Evolutionary conservation across 2,797 vertebrate species (phyloP), one percentile per base, ranked within the genome.

Genomic region (Neomorphus geoffroyi): DNA sequence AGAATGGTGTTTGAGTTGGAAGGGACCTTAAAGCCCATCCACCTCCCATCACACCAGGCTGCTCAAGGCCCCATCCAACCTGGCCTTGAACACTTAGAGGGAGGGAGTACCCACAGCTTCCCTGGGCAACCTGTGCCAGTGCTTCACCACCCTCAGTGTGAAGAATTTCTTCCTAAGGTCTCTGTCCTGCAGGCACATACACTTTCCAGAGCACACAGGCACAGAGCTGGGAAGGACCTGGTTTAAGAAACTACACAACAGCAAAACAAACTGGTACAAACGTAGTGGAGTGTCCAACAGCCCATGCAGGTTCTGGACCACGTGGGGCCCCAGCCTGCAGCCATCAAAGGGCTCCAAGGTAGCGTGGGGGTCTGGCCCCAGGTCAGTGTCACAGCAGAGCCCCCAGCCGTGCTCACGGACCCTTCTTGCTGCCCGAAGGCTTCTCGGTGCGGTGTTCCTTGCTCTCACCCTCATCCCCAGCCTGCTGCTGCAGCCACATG

Each of bases 401-500:
- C 19, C n/a, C 18, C 1, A 0, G 32, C 56, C 2, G 0, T 1
- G 4, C 26, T 96, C 94, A 95, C 0, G 28, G 93, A 3, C 21
- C 85, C 64, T 95, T 96, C 79, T 94, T 94, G 80, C 88, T 90
- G 26, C 95, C 32, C 1, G 97, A 97, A 71, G 92, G 71, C 4
- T 99, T 99, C 96, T 99, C 98, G 0, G 98, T 97, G 41, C 10
- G 57, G 10, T 11, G 60, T 94, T 99, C 98, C 97, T 99, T 99
- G 89, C 95, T 93, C 81, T 99, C 98, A 0, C 98, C 97, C 1
- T 98, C 96, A 0, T 98, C 98, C 0, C 96, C 75, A 0, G 97
- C 95, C 72, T 96, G 96, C 95, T 99, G 99, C 66, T 98, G 98
- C 93, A 98, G 95, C 99, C 99, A 99, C 99, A 99, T 99, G 77